phyloP scores from a whole-genome alignment of 2,888 invertebrate species.

The Zelleria hepariella region DNA sequence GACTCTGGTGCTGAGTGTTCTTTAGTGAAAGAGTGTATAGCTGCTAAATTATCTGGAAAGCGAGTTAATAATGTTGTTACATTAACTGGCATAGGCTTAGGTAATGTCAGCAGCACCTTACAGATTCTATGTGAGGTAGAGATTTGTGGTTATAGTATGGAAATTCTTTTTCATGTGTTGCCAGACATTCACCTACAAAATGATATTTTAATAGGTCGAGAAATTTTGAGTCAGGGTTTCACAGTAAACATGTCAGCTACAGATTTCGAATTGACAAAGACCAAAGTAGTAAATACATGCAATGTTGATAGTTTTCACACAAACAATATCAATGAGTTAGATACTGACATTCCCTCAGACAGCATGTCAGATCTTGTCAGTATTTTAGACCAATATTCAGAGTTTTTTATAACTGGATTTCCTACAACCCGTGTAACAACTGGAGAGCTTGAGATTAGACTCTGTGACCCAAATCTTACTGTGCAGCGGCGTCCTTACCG shows the following conservation, averaged over 20 bases:
- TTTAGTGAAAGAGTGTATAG: slow-evolving; percentile 6
- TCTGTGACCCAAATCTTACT: not conserved
- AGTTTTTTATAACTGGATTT: not conserved
- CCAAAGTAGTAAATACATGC: not conserved
- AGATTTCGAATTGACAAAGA: not conserved
- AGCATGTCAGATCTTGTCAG: not conserved
- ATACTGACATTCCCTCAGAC: not conserved
- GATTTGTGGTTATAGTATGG: slow-evolving; percentile 3
- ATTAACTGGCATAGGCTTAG: slow-evolving; percentile 9
- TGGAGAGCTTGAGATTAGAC: not conserved
- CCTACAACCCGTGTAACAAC: not conserved
- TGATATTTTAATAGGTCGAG: slow-evolving; percentile 12
- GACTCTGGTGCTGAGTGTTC: slow-evolving; percentile 12
- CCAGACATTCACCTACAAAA: slow-evolving; percentile 7
- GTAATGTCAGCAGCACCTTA: slow-evolving; percentile 6
- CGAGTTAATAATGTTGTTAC: slow-evolving; percentile 4
- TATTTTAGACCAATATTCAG: not conserved
- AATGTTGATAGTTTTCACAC: not conserved
- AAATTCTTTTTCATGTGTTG: slow-evolving; percentile 11
- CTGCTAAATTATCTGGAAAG: slow-evolving; percentile 6
- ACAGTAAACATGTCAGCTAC: not conserved
- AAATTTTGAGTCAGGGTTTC: slow-evolving; percentile 7
- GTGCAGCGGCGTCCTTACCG: slow-evolving; percentile 7
- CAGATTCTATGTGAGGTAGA: slow-evolving; percentile 10
- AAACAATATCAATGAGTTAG: not conserved